These are phyloP conservation scores for Cyclargus thomasi DNA, from an alignment of 1,140 invertebrate genomes.

Conservation along the genomic window DNA sequence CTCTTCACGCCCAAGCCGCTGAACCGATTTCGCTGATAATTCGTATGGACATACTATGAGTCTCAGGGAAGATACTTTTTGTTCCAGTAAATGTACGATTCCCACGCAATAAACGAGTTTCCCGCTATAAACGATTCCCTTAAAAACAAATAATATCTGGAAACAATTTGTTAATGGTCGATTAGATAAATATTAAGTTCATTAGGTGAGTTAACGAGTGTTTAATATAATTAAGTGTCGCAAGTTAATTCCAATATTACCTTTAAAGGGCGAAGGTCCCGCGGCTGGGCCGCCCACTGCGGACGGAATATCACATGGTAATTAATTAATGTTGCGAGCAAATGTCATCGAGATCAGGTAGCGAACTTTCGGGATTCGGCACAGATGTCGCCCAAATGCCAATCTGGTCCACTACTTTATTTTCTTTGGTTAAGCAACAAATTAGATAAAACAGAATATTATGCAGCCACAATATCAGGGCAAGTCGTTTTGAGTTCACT, in stretches of 20 bases:
- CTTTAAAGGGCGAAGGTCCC: conserved; percentile 37
- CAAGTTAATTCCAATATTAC: conserved; percentile 28
- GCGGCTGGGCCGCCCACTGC: conserved; percentile 20
- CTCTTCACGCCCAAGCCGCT: too few species aligned
- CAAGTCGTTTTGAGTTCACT: too few species aligned
- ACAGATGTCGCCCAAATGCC: neutral
- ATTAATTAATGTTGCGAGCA: neutral
- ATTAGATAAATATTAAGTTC: neutral
- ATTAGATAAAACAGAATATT: too few species aligned
- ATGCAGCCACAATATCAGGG: too few species aligned
- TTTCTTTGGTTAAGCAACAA: too few species aligned
- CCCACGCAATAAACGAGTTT: too few species aligned
- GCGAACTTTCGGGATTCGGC: neutral
- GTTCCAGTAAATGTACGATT: too few species aligned
- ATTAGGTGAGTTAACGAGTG: conserved; percentile 13
- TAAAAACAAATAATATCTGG: neutral
- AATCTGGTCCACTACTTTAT: neutral
- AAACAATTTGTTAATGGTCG: neutral
- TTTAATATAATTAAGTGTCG: conserved; percentile 26
- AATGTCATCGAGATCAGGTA: conserved; percentile 6
- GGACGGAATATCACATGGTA: conserved; percentile 5
- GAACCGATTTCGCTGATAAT: too few species aligned
- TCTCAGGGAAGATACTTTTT: too few species aligned
- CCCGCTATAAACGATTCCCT: neutral
- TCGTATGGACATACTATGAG: too few species aligned